Evolutionary conservation across 1,140 invertebrate genomes (phyloP), one percentile per base, ranked within the genome.

Genomic region (Drosophila nebulosa): DNA sequence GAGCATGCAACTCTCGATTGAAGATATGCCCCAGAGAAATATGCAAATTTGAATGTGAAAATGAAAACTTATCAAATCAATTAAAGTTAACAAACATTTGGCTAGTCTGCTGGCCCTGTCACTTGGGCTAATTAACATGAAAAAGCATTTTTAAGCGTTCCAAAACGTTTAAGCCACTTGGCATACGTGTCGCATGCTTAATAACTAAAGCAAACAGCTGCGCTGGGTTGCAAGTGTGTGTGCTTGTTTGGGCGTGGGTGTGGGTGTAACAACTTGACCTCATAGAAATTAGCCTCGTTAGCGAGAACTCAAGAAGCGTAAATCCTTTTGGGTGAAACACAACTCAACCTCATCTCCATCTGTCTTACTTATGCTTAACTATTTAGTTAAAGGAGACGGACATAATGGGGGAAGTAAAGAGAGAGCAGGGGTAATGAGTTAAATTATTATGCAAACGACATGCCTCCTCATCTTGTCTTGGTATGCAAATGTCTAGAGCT

Each of bases 381-480:
- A 75, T 64, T 72, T 69, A 51, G 56, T 73, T 73, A 51, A 67
- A 21, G 61, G 18, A 26, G 59, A 57, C 18, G 14, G 16, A 21
- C 26, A 27, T 18, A 27, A 3, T 26, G 32, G 26, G 52, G 14
- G 21, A 14, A 10, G 46, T 24, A 21, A 7, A 6, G 50, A n/a
- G n/a, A n/a, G n/a, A n/a, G 32, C 27, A 46, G 61, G 64, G 64
- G 67, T 85, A 86, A 85, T 85, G 74, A 78, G 81, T 81, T 86
- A 86, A 85, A 85, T 86, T 85, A 88, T 85, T 85, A 85, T 85
- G 83, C 81, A 86, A 85, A 78, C 79, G 80, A 79, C 77, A 78
- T 18, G 70, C 7, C 27, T 30, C 70, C 60, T 57, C 66, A 71
- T 56, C n/a, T n/a, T n/a, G 64, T 64, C 62, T 80, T 70, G 61